Percentiles rank a stretch among this genome's conserved stretches.
These are phyloP conservation scores for Acipenser oxyrinchus DNA, from an alignment of 2,797 vertebrate genomes.

Conservation along the genomic window DNA sequence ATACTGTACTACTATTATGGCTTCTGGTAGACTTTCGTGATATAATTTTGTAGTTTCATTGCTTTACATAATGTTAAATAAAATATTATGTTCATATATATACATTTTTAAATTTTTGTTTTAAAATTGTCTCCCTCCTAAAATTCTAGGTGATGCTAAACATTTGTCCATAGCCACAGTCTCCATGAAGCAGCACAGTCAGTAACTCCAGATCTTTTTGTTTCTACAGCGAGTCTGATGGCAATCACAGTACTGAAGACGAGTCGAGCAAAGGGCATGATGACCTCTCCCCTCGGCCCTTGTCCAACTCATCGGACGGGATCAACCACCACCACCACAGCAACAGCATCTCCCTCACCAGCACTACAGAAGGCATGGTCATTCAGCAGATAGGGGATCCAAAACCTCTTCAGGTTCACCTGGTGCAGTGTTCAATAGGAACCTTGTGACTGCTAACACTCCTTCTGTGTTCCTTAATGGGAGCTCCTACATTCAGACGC, in stretches of 20 bases:
- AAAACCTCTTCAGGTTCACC: conserved; percentile 78
- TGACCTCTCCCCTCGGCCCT: conserved; percentile 85
- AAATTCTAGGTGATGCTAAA: too few relatives aligned
- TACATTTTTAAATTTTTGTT: too few relatives aligned
- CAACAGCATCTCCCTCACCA: too few relatives aligned
- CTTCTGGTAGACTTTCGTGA: too few relatives aligned
- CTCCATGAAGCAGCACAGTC: too few relatives aligned
- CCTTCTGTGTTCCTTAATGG: conserved; percentile 85
- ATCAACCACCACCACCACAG: conserved; percentile 55
- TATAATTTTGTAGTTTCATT: too few relatives aligned
- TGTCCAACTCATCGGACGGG: conserved; percentile 73
- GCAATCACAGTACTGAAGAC: conserved; percentile 82
- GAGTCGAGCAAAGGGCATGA: conserved; percentile 97
- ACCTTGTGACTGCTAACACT: conserved; percentile 72
- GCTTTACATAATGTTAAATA: too few relatives aligned
- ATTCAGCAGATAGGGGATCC: conserved; percentile 95
- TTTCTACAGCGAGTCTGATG: conserved; percentile 63
- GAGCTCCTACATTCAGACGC: conserved; percentile 86
- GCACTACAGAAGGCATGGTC: conserved; percentile 64
- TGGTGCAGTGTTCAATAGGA: conserved; percentile 78
- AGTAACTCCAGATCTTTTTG: conserved; percentile 19
- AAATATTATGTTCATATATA: too few relatives aligned
- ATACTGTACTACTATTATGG: too few relatives aligned
- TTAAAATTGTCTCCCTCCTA: too few relatives aligned
- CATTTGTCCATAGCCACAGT: too few relatives aligned